Evolutionary conservation across 2,113 vertebrate species (phyloP).

Genomic region (Siphamia tubifer): DNA sequence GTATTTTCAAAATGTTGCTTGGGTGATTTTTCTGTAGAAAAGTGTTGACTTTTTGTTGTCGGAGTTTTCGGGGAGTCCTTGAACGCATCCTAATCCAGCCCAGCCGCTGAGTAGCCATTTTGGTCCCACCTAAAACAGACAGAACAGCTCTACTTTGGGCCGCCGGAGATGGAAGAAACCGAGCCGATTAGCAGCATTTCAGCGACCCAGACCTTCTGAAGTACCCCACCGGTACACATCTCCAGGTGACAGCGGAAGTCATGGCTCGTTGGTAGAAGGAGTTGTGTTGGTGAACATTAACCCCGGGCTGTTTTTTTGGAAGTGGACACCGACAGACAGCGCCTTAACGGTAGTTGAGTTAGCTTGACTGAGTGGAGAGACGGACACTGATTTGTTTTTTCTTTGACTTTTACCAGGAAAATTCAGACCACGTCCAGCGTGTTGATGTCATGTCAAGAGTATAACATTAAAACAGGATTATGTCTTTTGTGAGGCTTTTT

Average conservation of each 20-base stretch:
- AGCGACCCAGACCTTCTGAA: constrained; percentile 23
- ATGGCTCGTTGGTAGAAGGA: constrained; percentile 21
- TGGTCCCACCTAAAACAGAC: constrained; percentile 81
- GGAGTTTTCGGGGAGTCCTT: constrained; percentile 16
- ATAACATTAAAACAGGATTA: neutral
- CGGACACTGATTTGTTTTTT: constrained; percentile 21
- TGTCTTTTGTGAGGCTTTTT: neutral
- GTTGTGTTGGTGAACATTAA: neutral
- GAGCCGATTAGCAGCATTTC: constrained; percentile 56
- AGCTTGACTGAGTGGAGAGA: constrained; percentile 43
- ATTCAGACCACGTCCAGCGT: neutral
- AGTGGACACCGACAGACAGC: constrained; percentile 46
- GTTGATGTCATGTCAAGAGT: constrained; percentile 13
- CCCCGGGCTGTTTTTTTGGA: constrained; percentile 39
- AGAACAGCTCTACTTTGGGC: constrained; percentile 62
- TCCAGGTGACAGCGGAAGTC: neutral
- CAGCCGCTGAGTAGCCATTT: constrained; percentile 88
- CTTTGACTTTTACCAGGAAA: neutral
- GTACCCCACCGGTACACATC: neutral
- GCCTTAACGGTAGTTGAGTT: constrained; percentile 51
- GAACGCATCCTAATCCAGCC: constrained; percentile 71
- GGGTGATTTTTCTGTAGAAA: neutral
- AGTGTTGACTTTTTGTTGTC: neutral
- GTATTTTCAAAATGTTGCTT: too few relatives aligned
- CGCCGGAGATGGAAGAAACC: constrained; percentile 74